Base-by-base conservation (phyloP, 2,113 vertebrate species). In the Gambusia affinis region DNA sequence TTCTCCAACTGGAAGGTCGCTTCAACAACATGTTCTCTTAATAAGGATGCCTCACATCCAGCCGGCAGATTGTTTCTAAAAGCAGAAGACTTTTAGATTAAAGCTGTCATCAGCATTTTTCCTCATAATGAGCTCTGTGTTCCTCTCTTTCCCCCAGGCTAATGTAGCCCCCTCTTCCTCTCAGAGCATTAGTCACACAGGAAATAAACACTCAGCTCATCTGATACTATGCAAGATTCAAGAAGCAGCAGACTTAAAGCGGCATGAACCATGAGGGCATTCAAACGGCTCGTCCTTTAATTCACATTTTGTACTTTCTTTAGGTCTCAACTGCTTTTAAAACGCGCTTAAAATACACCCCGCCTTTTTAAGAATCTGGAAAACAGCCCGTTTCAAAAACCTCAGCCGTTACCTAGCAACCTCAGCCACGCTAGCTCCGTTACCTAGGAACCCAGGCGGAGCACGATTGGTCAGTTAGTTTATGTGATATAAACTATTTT, bases 71-170 rank as follows among this genome's bases (percentile, higher is more conserved):
- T 65, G 70, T 79, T 80, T 60, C 39, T 42, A 42, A 42, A 42
- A 42, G 12, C 72, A 62, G 61, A 62, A 35, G 17, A 61, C 29
- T 71, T 80, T 71, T 37, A 70, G n/a, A 75, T 80, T 78, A 70
- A 74, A 76, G 8, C 35, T 14, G 3, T 51, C 28, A 2, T 86
- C 81, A 86, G 87, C 72, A 11, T 47, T 66, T 84, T 82, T 80
- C 8, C 61, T 72, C 30, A 61, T 86, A 88, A 88, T 85, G 79
- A 85, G 57, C 64, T 65, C 67, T 1, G 60, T 80, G 81, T 83
- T 89, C 70, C 67, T 81, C 65, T 72, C 47, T 33, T 67, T 28
- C 64, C 65, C 61, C 29, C 24, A 24, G 64, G 72, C 72, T 74
- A 42, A 81, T 35, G 30, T 42, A 69, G 70, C 77, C 66, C 64